phyloP scores from a whole-genome alignment of 2,888 invertebrate species.

The Drosophila aldrichi region DNA sequence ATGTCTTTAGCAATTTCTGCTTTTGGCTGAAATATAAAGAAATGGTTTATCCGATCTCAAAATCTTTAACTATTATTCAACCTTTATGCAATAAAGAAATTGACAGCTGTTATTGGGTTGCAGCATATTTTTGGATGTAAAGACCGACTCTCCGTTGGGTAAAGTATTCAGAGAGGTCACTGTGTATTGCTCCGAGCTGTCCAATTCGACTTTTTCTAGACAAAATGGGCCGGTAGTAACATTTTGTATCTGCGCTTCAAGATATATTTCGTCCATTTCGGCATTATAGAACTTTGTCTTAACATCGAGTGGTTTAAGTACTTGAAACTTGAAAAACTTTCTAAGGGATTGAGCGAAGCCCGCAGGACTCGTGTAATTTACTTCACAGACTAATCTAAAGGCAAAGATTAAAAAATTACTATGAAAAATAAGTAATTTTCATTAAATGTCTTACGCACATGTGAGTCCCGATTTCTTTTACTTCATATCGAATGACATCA shows the following conservation, averaged over 20 bases:
- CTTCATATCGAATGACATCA: conserved; percentile 98
- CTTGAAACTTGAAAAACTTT: conserved; percentile 99
- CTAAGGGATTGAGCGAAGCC: conserved; percentile 93
- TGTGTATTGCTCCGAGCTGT: conserved; percentile 95
- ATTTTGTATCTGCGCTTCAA: conserved; percentile 94
- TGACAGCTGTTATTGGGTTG: conserved; percentile 97
- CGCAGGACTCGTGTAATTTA: conserved; percentile 93
- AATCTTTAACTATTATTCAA: conserved; percentile 1
- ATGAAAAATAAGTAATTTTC: too few species aligned
- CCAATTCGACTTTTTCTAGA: conserved; percentile 96
- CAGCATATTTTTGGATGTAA: conserved; percentile 92
- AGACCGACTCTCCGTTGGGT: conserved; percentile 89
- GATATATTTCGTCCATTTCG: conserved; percentile 91
- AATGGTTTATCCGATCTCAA: background rate
- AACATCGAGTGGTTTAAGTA: conserved; percentile 98
- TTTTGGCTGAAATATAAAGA: conserved; percentile 87
- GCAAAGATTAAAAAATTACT: background rate
- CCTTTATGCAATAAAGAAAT: conserved; percentile 95
- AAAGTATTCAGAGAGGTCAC: conserved; percentile 91
- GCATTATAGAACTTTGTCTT: conserved; percentile 99
- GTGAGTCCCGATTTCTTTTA: conserved; percentile 99
- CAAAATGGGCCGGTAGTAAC: conserved; percentile 96
- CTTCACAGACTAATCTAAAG: conserved; percentile 95
- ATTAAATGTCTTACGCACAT: conserved; percentile 88
- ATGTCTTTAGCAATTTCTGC: conserved; percentile 91